These are phyloP conservation scores for Galeopsomyia nigrocyanea DNA, from an alignment of 2,888 invertebrate species.

Conservation along the genomic window DNA sequence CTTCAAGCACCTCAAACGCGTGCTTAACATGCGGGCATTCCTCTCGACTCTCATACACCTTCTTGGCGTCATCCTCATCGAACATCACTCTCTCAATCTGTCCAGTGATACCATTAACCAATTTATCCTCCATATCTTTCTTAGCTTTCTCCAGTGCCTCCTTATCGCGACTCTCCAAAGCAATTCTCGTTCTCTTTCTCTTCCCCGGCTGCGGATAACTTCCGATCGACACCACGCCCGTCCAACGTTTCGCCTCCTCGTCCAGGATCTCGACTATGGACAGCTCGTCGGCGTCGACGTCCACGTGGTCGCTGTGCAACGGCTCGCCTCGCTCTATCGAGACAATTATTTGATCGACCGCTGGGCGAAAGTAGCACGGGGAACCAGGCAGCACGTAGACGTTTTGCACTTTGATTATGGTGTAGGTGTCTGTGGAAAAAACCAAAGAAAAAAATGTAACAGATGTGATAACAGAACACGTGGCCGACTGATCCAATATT, in stretches of 20 bases:
- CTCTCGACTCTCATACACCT: constrained; percentile 52
- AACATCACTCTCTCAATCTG: not conserved
- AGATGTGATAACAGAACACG: too few relatives aligned
- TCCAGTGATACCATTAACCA: constrained; percentile 22
- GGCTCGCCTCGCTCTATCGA: constrained; percentile 44
- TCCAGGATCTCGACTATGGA: constrained; percentile 53
- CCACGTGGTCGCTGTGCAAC: constrained; percentile 51
- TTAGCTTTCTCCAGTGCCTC: constrained; percentile 52
- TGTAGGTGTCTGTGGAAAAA: constrained; percentile 36
- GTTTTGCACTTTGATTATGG: constrained; percentile 68
- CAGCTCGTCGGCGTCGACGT: constrained; percentile 56
- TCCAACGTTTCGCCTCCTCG: constrained; percentile 53
- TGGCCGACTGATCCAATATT: too few relatives aligned
- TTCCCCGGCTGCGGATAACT: constrained; percentile 58
- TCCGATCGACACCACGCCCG: constrained; percentile 54
- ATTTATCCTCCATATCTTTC: constrained; percentile 49
- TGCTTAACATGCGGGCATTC: constrained; percentile 54
- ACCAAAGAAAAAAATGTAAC: not conserved
- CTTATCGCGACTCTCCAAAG: constrained; percentile 50
- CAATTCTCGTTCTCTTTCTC: constrained; percentile 51
- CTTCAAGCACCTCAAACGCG: constrained; percentile 58
- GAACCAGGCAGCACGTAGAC: constrained; percentile 77
- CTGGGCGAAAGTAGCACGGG: constrained; percentile 68
- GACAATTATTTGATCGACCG: constrained; percentile 55
- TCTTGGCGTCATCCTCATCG: constrained; percentile 50